Percentiles rank a stretch among this genome's conserved stretches.
Conservation (phyloP, 2,113 vertebrate species). For the Pholis gunnellus region DNA sequence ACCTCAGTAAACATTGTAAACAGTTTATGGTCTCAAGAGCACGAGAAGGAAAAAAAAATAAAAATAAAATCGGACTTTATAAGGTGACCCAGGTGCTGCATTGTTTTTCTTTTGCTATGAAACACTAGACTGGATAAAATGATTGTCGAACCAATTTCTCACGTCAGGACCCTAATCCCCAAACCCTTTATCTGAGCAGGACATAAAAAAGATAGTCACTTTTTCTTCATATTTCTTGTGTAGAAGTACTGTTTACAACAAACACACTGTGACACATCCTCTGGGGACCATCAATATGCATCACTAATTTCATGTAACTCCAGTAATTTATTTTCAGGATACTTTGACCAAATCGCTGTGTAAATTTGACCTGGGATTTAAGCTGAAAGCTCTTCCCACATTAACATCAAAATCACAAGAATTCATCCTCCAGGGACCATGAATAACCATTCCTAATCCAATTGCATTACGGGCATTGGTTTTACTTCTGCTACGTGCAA, state of each 20-base stretch:
- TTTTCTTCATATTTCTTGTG: no score
- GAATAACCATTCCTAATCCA: background rate
- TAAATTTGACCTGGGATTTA: background rate
- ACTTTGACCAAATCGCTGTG: background rate
- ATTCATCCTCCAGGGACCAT: background rate
- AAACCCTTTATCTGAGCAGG: no score
- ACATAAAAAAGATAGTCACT: no score
- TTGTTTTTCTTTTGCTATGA: no score
- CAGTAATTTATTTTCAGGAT: background rate
- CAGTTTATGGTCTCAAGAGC: no score
- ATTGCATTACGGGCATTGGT: background rate
- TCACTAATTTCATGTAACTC: background rate
- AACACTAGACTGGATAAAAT: no score
- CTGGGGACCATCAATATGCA: background rate
- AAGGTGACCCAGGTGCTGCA: no score
- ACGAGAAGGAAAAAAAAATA: no score
- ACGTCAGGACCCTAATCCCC: no score
- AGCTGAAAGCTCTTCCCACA: background rate
- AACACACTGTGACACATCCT: background rate
- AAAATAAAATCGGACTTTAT: no score
- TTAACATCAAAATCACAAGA: background rate
- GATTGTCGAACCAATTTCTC: no score
- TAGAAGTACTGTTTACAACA: background rate
- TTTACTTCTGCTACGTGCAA: background rate
- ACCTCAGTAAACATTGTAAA: no score